Base-by-base conservation (phyloP, 2,797 vertebrate genomes). In the Tragopan temminckii region DNA sequence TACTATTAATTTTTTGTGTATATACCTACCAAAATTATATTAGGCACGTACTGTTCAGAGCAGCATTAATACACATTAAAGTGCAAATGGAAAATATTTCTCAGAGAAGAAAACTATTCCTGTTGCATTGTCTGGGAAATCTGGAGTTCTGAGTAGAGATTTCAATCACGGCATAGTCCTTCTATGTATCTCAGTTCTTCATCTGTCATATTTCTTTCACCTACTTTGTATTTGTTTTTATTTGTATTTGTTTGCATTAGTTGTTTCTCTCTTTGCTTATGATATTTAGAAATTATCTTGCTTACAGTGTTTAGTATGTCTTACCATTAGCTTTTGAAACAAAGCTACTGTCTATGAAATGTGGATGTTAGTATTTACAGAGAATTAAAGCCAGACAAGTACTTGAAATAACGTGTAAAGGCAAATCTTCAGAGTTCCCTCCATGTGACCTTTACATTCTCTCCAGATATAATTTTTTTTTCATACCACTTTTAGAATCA, bases 31-130 rank as follows among this genome's bases (percentile, higher is more conserved):
- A 46, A 36, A 3, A 38, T 27, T 46, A 38, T 58, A 50, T 57
- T 29, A 67, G 52, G 9, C 5, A 19, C 11, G 15, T 68, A 66
- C 77, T 88, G 64, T 81, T 18, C 9, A 43, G 17, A 35, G 7
- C 7, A 43, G 7, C 75, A 79, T 77, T 72, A 29, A 70, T 55
- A 43, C 11, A 11, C 8, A 79, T 5, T 53, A 43, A 74, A 20
- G 8, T 11, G 11, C 11, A 38, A 78, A 16, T 1, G 0, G 2
- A 13, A 5, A n/a, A 77, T 78, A 40, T 5, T 1, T 13, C 50
- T 79, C 14, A 35, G 7, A 13, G 11, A 43, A 74, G 19, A 71
- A 48, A 69, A 25, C 17, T 68, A 1, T 4, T 67, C 7, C 13
- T 68, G 24, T 40, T 50, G 5, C 9, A 23, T 11, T 74, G 6